phyloP scores from a whole-genome alignment of 2,888 invertebrate genomes.

The Yponomeuta cagnagella region DNA sequence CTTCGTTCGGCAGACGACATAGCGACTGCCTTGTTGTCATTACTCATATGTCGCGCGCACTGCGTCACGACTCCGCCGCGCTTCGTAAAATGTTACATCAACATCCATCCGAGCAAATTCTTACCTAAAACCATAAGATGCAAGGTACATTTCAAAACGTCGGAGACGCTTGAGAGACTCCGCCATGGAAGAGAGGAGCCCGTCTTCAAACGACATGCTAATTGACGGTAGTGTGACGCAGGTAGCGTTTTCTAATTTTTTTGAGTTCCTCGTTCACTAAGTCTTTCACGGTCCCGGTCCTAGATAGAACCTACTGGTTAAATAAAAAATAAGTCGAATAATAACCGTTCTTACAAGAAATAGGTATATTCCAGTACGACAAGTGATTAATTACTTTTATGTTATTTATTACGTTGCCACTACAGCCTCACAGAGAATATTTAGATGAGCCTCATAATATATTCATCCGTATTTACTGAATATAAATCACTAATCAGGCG shows the following conservation, averaged over 20 bases:
- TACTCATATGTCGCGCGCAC: slow-evolving; percentile 71
- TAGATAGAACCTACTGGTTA: neutral
- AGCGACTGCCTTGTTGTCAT: slow-evolving; percentile 62
- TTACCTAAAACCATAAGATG: slow-evolving; percentile 36
- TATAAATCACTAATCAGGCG: neutral
- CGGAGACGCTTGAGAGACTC: slow-evolving; percentile 17
- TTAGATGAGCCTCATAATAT: neutral
- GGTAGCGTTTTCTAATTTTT: slow-evolving; percentile 1
- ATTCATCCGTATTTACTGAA: neutral
- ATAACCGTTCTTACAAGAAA: no score
- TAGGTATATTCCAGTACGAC: no score
- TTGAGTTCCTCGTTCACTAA: neutral
- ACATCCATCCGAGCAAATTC: slow-evolving; percentile 39
- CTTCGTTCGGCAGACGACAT: slow-evolving; percentile 52
- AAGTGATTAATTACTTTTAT: neutral
- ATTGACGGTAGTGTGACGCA: slow-evolving; percentile 62
- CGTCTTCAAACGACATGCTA: slow-evolving; percentile 72
- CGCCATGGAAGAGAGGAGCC: slow-evolving; percentile 36
- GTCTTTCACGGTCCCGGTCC: neutral
- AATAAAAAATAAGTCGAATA: neutral
- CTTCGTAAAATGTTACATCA: slow-evolving; percentile 47
- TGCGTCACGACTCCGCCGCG: slow-evolving; percentile 54
- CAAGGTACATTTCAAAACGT: slow-evolving; percentile 18
- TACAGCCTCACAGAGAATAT: neutral
- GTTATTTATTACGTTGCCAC: neutral